Evolutionary conservation across 2,888 invertebrate genomes (phyloP).

Genomic region (Scrobipalpa costella): DNA sequence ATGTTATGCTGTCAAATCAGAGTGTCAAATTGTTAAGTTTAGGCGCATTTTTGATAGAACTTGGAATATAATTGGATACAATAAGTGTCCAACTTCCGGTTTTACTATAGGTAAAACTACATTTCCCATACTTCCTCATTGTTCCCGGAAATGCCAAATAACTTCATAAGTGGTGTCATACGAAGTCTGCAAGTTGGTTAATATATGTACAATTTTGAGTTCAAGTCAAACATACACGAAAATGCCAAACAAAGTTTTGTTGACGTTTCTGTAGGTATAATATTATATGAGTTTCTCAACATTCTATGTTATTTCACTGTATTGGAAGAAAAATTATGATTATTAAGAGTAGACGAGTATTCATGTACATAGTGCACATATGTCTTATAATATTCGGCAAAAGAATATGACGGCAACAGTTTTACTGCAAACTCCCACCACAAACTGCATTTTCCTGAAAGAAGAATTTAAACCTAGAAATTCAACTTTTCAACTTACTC

Average conservation of each 20-base stretch:
- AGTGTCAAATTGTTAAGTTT: not conserved
- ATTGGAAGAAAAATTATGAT: no score
- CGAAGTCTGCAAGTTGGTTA: not conserved
- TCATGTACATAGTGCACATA: no score
- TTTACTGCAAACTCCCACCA: not conserved
- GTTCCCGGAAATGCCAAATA: not conserved
- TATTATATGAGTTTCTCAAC: no score
- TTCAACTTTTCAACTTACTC: not conserved
- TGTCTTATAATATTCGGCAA: no score
- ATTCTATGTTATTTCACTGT: no score
- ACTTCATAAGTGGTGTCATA: not conserved
- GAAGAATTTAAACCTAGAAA: not conserved
- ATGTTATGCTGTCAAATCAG: no score
- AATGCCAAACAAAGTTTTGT: not conserved
- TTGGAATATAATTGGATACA: no score
- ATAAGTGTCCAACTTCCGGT: not conserved
- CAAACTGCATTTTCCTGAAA: not conserved
- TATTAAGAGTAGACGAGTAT: no score
- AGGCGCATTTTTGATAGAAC: not conserved
- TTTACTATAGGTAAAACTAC: no score
- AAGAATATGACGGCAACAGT: no score
- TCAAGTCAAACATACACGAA: not conserved
- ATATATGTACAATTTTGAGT: not conserved
- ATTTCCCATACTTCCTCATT: not conserved
- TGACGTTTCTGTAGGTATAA: not conserved